Evolutionary conservation across 2,888 invertebrate genomes (phyloP).

Genomic region (Cataglyphis cursor): DNA sequence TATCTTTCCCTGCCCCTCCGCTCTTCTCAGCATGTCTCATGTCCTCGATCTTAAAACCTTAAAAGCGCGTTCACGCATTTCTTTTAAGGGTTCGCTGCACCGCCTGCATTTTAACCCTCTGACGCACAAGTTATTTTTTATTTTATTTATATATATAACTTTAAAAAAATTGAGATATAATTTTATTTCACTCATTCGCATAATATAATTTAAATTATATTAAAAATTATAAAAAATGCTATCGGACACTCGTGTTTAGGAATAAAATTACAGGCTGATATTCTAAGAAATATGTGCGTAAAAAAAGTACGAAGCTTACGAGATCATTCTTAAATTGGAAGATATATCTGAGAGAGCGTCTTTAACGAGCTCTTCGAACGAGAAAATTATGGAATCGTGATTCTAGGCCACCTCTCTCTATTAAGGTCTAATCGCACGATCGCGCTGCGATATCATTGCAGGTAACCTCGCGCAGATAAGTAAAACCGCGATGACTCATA

Average conservation of each 20-base stretch:
- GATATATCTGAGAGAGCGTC: neutral
- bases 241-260: neutral
- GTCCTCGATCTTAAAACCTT: slow-evolving; percentile 65
- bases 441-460: neutral
- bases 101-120: slow-evolving; percentile 21
- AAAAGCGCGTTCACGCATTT: slow-evolving; percentile 68
- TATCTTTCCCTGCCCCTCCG: neutral
- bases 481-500: slow-evolving; percentile 41
- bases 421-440: neutral
- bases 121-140: neutral
- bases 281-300: neutral
- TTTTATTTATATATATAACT: neutral
- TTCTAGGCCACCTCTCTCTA: slow-evolving; percentile 28
- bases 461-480: neutral
- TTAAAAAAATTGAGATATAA: neutral
- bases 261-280: slow-evolving; percentile 9
- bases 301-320: neutral
- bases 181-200: too few relatives aligned
- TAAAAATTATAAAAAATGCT: neutral
- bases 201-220: too few relatives aligned
- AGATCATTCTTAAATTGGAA: neutral
- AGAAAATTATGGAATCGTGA: slow-evolving; percentile 1
- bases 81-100: slow-evolving; percentile 33
- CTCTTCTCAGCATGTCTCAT: slow-evolving; percentile 30
- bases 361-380: neutral